Evolutionary conservation across 1,140 invertebrate species (phyloP).

Genomic region (Solen grandis): DNA sequence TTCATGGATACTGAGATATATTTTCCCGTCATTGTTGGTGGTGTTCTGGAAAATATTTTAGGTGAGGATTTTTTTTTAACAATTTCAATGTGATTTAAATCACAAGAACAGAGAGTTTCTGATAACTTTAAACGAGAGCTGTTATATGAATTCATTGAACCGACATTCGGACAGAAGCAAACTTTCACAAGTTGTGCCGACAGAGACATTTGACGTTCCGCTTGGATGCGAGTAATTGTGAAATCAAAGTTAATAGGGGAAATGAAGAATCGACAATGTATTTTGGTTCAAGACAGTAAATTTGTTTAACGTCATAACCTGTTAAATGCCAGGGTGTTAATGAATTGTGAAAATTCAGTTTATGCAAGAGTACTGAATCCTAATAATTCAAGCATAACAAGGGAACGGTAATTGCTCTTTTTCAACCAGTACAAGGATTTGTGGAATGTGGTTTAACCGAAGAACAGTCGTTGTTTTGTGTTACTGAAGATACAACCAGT

Average conservation of each 20-base stretch:
- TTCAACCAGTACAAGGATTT: background rate
- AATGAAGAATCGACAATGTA: background rate
- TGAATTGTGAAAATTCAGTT: background rate
- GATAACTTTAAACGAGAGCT: no score
- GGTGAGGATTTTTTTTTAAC: no score
- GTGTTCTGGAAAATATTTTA: conserved; percentile 44
- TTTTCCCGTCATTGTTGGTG: conserved; percentile 54
- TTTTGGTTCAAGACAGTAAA: background rate
- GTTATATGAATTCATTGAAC: no score
- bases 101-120: no score
- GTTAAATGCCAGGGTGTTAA: background rate
- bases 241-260: background rate
- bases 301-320: conserved; percentile 3
- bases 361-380: background rate
- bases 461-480: background rate
- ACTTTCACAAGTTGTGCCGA: conserved; percentile 25
- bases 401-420: background rate
- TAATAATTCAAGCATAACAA: background rate
- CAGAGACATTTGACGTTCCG: conserved; percentile 10
- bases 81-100: no score
- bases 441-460: background rate
- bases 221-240: conserved; percentile 5
- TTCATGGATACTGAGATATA: conserved; percentile 45
- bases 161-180: no score
- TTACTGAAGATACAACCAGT: background rate